Conservation (phyloP, 2,888 invertebrate species). For the Oasisia sp. region DNA sequence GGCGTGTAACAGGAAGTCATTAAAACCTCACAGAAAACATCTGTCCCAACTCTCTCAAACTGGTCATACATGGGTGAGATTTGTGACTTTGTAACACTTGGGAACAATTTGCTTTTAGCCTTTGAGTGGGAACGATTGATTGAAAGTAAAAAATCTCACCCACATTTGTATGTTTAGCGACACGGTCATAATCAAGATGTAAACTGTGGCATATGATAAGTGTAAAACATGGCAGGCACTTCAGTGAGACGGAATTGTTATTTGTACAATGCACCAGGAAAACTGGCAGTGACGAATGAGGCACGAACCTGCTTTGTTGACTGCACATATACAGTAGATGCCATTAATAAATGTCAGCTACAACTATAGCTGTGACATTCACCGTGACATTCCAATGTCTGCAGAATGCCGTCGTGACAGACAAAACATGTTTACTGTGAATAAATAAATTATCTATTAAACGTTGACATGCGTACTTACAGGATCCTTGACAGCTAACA, state of each 20-base stretch:
- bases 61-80: too few species aligned
- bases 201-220: not conserved
- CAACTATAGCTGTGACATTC: not conserved
- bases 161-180: not conserved
- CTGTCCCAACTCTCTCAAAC: not conserved
- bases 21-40: not conserved
- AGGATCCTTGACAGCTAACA: too few species aligned
- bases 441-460: not conserved
- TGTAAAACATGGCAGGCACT: not conserved
- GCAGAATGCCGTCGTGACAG: not conserved
- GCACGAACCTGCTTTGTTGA: not conserved
- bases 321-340: not conserved
- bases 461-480: too few species aligned
- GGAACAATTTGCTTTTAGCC: too few species aligned
- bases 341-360: not conserved
- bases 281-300: not conserved
- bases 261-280: not conserved
- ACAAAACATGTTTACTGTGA: not conserved
- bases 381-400: not conserved
- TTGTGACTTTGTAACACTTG: too few species aligned
- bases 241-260: not conserved
- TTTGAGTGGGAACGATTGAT: too few species aligned
- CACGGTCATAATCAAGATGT: not conserved
- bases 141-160: too few species aligned
- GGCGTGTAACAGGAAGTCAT: not conserved